Percentiles rank a stretch among this genome's conserved stretches.
Conservation (phyloP, 1,140 invertebrate genomes). For the Heliothis virescens region DNA sequence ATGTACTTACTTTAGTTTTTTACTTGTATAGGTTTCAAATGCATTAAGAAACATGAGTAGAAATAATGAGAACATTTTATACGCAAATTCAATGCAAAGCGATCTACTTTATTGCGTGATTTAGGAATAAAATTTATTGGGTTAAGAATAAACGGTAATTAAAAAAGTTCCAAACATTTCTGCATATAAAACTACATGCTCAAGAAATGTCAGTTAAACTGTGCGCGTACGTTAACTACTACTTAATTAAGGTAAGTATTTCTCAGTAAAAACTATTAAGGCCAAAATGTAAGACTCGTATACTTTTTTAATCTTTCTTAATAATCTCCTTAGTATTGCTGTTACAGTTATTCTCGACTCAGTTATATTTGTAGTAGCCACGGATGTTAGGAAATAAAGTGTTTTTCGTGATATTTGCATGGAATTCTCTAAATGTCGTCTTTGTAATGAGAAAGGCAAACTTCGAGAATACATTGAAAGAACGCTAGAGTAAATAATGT, state of each 20-base stretch:
- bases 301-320: slow-evolving; percentile 49
- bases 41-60: not conserved
- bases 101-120: slow-evolving; percentile 16
- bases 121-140: slow-evolving; percentile 8
- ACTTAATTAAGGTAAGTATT: slow-evolving; percentile 48
- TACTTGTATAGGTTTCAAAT: no score
- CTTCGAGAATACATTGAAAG: slow-evolving; percentile 15
- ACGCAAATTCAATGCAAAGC: slow-evolving; percentile 9
- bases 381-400: not conserved
- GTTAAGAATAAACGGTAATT: slow-evolving; percentile 15
- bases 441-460: slow-evolving; percentile 1
- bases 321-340: slow-evolving; percentile 40
- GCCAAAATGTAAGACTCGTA: slow-evolving; percentile 35
- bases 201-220: slow-evolving; percentile 33
- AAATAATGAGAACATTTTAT: slow-evolving; percentile 2
- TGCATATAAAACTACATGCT: slow-evolving; percentile 14
- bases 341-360: slow-evolving; percentile 28
- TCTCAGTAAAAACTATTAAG: slow-evolving; percentile 45
- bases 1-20: no score
- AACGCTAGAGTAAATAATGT: slow-evolving; percentile 14
- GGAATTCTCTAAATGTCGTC: not conserved
- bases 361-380: slow-evolving; percentile 15
- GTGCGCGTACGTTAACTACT: slow-evolving; percentile 27
- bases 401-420: not conserved
- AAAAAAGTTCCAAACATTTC: slow-evolving; percentile 22